These are phyloP conservation scores for Orycteropus afer DNA, from an alignment of 2,113 vertebrate genomes.

Conservation along the genomic window DNA sequence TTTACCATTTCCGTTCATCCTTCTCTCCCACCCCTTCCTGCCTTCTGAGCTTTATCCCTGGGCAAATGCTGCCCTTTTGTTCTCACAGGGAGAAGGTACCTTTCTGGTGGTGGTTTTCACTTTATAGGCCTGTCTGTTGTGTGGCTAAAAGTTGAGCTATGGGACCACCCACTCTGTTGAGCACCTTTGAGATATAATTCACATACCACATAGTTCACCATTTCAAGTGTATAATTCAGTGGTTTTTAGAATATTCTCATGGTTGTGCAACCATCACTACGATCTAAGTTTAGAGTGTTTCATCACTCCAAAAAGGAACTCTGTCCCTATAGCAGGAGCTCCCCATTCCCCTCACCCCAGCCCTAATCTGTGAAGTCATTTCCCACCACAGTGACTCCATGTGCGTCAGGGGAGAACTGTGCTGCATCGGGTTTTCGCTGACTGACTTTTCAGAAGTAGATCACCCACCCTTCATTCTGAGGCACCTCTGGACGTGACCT, in stretches of 20 bases:
- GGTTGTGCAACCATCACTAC: neutral
- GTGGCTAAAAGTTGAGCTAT: no score
- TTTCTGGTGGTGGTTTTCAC: no score
- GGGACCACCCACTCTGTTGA: neutral
- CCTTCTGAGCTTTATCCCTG: no score
- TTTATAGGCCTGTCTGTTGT: no score
- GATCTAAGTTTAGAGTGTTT: conserved; percentile 2
- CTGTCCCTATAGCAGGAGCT: neutral
- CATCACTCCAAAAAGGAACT: conserved; percentile 5
- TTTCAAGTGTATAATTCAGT: neutral
- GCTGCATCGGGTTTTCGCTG: neutral
- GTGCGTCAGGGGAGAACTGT: neutral
- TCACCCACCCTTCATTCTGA: neutral
- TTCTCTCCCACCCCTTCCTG: no score
- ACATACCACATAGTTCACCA: neutral
- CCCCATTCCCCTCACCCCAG: neutral
- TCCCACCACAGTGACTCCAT: neutral
- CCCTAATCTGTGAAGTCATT: neutral
- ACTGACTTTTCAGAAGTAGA: neutral
- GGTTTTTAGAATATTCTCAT: neutral
- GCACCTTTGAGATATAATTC: neutral
- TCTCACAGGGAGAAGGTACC: no score
- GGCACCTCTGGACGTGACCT: neutral
- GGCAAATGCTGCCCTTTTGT: no score
- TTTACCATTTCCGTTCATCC: no score